These are phyloP conservation scores for Limnephilus rhombicus DNA, from an alignment of 2,888 invertebrate species.

Conservation along the genomic window DNA sequence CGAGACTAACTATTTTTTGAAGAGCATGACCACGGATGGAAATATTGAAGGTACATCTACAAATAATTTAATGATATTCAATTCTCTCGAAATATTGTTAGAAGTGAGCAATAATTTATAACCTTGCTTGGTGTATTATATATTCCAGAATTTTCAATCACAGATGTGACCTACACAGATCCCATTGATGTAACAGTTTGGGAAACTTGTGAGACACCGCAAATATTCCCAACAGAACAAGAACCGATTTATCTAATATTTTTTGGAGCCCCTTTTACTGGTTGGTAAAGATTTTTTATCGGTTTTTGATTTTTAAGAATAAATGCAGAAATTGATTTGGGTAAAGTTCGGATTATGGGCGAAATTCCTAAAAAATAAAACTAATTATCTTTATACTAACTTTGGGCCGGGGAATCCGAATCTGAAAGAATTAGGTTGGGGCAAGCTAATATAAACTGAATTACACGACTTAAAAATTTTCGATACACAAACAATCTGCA, in stretches of 20 bases:
- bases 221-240: constrained; percentile 17
- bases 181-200: constrained; percentile 28
- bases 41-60: neutral
- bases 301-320: neutral
- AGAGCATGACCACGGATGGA: neutral
- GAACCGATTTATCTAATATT: constrained; percentile 33
- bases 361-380: no score
- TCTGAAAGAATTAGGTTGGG: no score
- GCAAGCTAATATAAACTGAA: no score
- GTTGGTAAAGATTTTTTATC: neutral
- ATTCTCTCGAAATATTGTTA: neutral
- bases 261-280: constrained; percentile 45
- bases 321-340: neutral
- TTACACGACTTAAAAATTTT: no score
- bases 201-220: constrained; percentile 13
- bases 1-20: neutral
- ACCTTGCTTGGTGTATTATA: neutral
- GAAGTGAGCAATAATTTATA: neutral
- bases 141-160: neutral
- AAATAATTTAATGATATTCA: neutral
- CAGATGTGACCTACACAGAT: constrained; percentile 21
- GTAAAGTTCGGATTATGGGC: no score
- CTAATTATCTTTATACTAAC: no score
- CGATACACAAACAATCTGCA: no score
- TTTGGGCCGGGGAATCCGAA: no score